phyloP scores from a whole-genome alignment of 2,888 invertebrate genomes.

The Parasteatoda lunata region DNA sequence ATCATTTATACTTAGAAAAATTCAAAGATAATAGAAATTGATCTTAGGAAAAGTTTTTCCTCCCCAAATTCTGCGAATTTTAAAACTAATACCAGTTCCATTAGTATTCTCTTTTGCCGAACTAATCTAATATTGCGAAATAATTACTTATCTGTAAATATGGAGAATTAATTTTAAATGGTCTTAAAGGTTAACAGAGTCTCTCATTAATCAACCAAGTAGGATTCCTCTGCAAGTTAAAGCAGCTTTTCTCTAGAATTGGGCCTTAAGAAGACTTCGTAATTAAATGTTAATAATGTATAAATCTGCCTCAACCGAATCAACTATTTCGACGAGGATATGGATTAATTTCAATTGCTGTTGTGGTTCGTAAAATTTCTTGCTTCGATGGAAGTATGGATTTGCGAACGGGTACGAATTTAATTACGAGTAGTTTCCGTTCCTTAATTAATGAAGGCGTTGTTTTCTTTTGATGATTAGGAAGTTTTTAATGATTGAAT shows the following conservation, averaged over 20 bases:
- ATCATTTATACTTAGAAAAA: too few species aligned
- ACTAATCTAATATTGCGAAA: not conserved
- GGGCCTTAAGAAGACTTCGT: not conserved
- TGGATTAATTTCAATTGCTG: conserved; percentile 4
- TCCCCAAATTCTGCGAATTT: not conserved
- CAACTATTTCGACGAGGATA: not conserved
- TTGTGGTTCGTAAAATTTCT: not conserved
- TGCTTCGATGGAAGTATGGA: not conserved
- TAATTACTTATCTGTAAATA: conserved; percentile 2
- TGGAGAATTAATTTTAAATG: conserved; percentile 2
- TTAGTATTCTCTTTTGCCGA: not conserved
- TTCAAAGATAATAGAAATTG: too few species aligned
- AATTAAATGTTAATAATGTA: conserved; percentile 5
- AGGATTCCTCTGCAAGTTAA: not conserved
- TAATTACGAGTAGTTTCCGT: not conserved
- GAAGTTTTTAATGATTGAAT: not conserved
- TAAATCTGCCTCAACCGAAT: not conserved
- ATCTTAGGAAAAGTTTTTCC: too few species aligned
- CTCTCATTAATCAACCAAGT: not conserved
- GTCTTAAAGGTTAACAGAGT: not conserved
- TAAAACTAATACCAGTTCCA: not conserved
- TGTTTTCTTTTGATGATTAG: not conserved
- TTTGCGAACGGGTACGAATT: not conserved
- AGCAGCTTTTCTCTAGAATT: not conserved
- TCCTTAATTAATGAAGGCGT: not conserved